Evolutionary conservation across 2,888 invertebrate genomes (phyloP), one percentile per base, ranked within the genome.

Genomic region (Dicycla oo): DNA sequence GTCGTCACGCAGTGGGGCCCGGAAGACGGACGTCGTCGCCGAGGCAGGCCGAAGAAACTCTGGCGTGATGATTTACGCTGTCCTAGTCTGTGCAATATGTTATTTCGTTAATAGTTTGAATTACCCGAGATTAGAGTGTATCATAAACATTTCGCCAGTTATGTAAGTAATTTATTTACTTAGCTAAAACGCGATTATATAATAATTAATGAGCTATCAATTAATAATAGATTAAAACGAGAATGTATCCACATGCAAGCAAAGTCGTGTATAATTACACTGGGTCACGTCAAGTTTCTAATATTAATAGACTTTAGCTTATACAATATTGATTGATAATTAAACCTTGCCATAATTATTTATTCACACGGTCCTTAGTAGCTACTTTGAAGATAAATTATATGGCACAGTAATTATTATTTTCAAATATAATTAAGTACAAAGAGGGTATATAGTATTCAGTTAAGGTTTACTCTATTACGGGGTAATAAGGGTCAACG

Each of bases 261-360:
- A n/a, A n/a, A 60, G 58, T 34, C 6, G 43, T 54, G 38, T 64
- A 11, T 82, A 80, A 83, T 82, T 82, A 77, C 49, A 26, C 23
- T 15, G 38, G 47, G 64, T 63, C 72, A 75, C 77, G 80, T 61
- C 73, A 69, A 65, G 54, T 61, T 40, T 63, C 63, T 49, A 23
- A 67, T 60, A 71, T 79, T 83, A 73, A 85, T 83, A 75, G 65
- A 47, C 60, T 60, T 18, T 26, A 63, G 47, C 65, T 23, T 63
- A 69, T 53, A 53, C 61, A 15, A 30, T 75, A 73, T 66, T 73
- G 73, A 68, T 74, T 77, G 30, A 74, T 78, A 76, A 66, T 74
- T 77, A 82, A 76, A 69, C 34, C 51, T 60, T n/a, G 34, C 26
- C 54, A 26, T 82, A 57, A 72, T 77, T 73, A 77, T 47, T 61